phyloP scores from a whole-genome alignment of 2,113 vertebrate species.

The Varanus komodoensis region DNA sequence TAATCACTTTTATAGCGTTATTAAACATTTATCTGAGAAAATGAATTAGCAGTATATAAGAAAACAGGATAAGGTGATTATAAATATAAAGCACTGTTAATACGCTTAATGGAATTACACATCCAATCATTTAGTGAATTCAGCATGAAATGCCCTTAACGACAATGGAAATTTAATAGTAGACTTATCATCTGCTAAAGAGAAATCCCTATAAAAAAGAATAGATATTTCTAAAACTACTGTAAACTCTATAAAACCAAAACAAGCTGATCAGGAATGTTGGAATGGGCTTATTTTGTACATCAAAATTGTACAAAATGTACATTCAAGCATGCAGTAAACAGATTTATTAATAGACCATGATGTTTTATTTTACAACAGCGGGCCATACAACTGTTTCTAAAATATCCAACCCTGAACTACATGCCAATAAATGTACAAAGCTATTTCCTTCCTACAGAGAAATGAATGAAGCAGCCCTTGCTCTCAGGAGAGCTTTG shows the following conservation, averaged over 20 bases:
- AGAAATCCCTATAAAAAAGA: neutral
- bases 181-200: neutral
- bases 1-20: neutral
- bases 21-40: slow-evolving; percentile 13
- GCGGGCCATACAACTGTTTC: neutral
- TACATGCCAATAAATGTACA: neutral
- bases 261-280: neutral
- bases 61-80: slow-evolving; percentile 7
- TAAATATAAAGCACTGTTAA: slow-evolving; percentile 1
- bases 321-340: neutral
- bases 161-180: slow-evolving; percentile 5
- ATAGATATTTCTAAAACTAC: slow-evolving; percentile 13
- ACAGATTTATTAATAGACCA: neutral
- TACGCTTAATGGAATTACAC: slow-evolving; percentile 17
- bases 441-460: neutral
- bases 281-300: neutral
- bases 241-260: neutral
- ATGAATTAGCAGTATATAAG: slow-evolving; percentile 24
- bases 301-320: too few relatives aligned
- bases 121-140: slow-evolving; percentile 11
- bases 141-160: neutral
- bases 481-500: neutral
- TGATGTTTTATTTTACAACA: neutral
- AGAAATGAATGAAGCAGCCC: neutral
- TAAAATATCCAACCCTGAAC: neutral